phyloP scores from a whole-genome alignment of 2,888 invertebrate genomes.

The Colostygia pectinataria region DNA sequence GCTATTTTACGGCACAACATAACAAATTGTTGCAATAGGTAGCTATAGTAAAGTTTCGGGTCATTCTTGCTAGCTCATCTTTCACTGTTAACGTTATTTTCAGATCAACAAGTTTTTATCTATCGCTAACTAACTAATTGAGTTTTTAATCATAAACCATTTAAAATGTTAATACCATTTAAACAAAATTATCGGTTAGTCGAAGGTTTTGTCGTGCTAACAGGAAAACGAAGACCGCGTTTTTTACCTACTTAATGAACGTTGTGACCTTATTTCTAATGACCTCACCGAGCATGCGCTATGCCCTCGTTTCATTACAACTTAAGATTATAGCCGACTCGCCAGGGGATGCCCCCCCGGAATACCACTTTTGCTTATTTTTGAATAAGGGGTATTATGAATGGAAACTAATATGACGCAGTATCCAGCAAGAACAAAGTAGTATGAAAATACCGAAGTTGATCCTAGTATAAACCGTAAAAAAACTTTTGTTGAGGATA shows the following conservation, averaged over 20 bases:
- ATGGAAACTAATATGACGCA: background rate
- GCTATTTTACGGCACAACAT: too few relatives aligned
- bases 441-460: background rate
- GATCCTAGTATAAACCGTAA: background rate
- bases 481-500: background rate
- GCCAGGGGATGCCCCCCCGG: conserved; percentile 15
- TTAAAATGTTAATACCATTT: background rate
- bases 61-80: too few relatives aligned
- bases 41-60: too few relatives aligned
- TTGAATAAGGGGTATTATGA: background rate
- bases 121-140: too few relatives aligned
- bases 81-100: too few relatives aligned
- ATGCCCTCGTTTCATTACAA: conserved; percentile 39
- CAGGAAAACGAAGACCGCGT: conserved; percentile 31
- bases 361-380: background rate
- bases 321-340: conserved; percentile 14
- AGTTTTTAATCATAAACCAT: background rate
- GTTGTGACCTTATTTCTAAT: conserved; percentile 45
- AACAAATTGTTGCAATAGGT: too few relatives aligned
- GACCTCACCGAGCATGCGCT: conserved; percentile 45
- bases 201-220: conserved; percentile 9
- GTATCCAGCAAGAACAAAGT: background rate
- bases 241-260: conserved; percentile 38
- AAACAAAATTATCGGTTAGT: conserved; percentile 5
- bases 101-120: too few relatives aligned